phyloP scores from a whole-genome alignment of 2,113 vertebrate genomes.

The Aspiorhynchus laticeps region DNA sequence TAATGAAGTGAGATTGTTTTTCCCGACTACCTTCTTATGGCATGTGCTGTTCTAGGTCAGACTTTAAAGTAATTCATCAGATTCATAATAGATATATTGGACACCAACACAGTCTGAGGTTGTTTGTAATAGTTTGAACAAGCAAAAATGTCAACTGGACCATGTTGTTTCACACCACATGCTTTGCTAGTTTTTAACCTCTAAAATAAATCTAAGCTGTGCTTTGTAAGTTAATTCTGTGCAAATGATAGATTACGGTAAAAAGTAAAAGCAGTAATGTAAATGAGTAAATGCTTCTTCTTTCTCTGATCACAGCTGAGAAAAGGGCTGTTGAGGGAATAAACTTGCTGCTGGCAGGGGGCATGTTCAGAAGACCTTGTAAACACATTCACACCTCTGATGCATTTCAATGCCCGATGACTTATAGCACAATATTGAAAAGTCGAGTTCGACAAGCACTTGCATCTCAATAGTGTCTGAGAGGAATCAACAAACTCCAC shows the following conservation, averaged over 20 bases:
- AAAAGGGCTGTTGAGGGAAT: slow-evolving; percentile 62
- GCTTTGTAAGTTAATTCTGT: neutral
- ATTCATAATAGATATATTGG: neutral
- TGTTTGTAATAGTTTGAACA: too few relatives aligned
- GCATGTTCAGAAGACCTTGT: slow-evolving; percentile 65
- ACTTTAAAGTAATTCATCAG: neutral
- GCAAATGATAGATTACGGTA: neutral
- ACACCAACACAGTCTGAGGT: neutral
- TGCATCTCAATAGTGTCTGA: slow-evolving; percentile 80
- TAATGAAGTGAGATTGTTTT: neutral
- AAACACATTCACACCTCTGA: slow-evolving; percentile 78
- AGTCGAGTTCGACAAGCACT: slow-evolving; percentile 66
- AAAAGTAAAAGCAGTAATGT: slow-evolving; percentile 18
- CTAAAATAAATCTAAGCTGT: neutral
- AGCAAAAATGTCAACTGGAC: too few relatives aligned
- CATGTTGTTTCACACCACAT: neutral
- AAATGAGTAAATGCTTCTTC: neutral
- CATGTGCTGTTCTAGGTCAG: neutral
- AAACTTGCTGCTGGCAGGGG: slow-evolving; percentile 61
- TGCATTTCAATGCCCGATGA: slow-evolving; percentile 77
- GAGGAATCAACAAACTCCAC: slow-evolving; percentile 75
- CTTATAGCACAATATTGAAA: slow-evolving; percentile 77
- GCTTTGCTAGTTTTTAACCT: neutral
- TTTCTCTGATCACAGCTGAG: neutral
- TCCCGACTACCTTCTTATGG: neutral